Evolutionary conservation across 2,797 vertebrate genomes (phyloP), one percentile per base, ranked within the genome.

Genomic region (Anisognathus igniventris): DNA sequence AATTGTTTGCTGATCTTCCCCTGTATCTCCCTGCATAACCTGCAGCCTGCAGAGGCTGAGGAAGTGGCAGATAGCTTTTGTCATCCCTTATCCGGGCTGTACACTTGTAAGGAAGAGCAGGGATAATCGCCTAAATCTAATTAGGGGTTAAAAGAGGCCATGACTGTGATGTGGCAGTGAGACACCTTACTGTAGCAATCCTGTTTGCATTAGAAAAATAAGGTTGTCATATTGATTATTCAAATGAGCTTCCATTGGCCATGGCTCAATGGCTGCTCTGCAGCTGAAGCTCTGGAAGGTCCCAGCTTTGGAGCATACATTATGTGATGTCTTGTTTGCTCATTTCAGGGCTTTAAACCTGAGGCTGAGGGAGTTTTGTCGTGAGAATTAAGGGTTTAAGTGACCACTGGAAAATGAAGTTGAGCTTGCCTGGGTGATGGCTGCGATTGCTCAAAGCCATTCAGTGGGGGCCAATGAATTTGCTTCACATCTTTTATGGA

Each of bases 141-240:
- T 99, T 99, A 99, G 97, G 98, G 98, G 98, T 99, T 99, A 99
- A 99, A 99, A 98, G 98, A 98, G 99, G 98, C 98, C 99, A 99
- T 99, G 99, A 99, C 99, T 99, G 98, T 98, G 98, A 98, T 98
- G 98, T 99, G 98, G 98, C 99, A 98, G 98, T 93, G 96, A 98
- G 98, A 98, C 98, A 98, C 98, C 98, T 99, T 98, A 98, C 98
- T 98, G 98, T 98, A 98, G 96, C 98, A 99, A 99, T 99, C 98
- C 98, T 98, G 98, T 99, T 99, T 99, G 99, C 98, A 98, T 99
- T 98, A 98, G 98, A 99, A 99, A 99, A 99, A 99, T 98, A 99
- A 99, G 99, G 98, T 99, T 99, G 99, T 99, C 99, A 99, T 99
- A 99, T 99, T 99, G 99, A 99, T 99, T 99, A 99, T 99, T 99